phyloP scores from a whole-genome alignment of 2,113 vertebrate species.

The Amia ocellicauda region DNA sequence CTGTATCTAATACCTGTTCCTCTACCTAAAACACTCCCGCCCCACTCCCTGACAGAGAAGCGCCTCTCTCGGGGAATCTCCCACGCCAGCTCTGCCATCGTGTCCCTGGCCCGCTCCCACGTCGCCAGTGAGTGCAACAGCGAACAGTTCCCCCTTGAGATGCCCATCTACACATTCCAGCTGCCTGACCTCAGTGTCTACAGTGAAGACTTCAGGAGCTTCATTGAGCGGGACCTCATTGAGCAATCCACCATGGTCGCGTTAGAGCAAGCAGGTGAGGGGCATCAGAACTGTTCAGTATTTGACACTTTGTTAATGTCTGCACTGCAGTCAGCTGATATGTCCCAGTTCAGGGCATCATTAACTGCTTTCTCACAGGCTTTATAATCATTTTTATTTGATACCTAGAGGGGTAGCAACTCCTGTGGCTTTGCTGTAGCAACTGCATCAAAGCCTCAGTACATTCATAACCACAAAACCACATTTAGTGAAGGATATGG shows the following conservation, averaged over 20 bases:
- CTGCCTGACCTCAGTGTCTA: constrained; percentile 96
- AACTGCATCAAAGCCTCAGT: no score
- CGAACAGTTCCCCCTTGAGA: constrained; percentile 93
- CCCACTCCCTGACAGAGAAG: constrained; percentile 71
- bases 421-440: no score
- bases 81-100: constrained; percentile 97
- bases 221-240: constrained; percentile 93
- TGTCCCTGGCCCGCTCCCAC: constrained; percentile 90
- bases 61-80: constrained; percentile 96
- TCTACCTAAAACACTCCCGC: neutral
- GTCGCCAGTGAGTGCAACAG: constrained; percentile 88
- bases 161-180: constrained; percentile 99
- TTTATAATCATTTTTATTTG: no score
- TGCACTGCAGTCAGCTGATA: neutral
- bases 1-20: no score
- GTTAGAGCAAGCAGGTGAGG: constrained; percentile 91
- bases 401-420: no score
- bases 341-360: no score
- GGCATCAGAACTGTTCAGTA: neutral
- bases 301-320: neutral
- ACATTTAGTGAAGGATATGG: no score
- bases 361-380: no score
- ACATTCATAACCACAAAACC: no score
- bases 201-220: constrained; percentile 95
- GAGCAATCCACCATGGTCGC: constrained; percentile 97